phyloP scores from a whole-genome alignment of 1,140 invertebrate species.

The Rhopalosiphum maidis region DNA sequence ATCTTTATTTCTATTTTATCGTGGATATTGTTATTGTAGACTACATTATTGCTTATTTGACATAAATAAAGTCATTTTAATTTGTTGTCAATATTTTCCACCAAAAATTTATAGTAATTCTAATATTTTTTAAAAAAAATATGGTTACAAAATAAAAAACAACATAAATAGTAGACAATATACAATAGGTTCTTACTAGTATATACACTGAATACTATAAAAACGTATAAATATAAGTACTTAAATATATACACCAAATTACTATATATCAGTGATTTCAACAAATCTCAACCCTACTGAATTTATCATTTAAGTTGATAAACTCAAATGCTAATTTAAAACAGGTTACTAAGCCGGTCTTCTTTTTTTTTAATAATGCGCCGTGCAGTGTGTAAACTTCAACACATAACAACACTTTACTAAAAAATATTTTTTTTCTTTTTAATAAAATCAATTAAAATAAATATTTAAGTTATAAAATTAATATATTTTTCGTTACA shows the following conservation, averaged over 20 bases:
- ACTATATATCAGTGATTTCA: not conserved
- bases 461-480: constrained; percentile 4
- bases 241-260: not conserved
- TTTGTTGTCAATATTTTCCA: not conserved
- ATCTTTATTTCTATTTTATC: not conserved
- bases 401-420: not conserved
- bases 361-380: not conserved
- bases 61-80: not conserved
- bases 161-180: not conserved
- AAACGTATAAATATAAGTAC: not conserved
- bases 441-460: not conserved
- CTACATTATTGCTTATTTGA: not conserved
- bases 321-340: not conserved
- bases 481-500: constrained; percentile 30
- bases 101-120: not conserved
- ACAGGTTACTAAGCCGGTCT: not conserved
- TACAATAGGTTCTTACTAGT: not conserved
- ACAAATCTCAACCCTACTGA: not conserved
- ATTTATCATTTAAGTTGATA: not conserved
- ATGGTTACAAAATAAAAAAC: not conserved
- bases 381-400: not conserved
- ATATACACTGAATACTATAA: not conserved
- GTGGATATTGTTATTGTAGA: not conserved
- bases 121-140: not conserved
- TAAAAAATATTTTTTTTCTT: not conserved